Base-by-base conservation (phyloP, 2,797 vertebrate genomes). In the Furcifer pardalis region DNA sequence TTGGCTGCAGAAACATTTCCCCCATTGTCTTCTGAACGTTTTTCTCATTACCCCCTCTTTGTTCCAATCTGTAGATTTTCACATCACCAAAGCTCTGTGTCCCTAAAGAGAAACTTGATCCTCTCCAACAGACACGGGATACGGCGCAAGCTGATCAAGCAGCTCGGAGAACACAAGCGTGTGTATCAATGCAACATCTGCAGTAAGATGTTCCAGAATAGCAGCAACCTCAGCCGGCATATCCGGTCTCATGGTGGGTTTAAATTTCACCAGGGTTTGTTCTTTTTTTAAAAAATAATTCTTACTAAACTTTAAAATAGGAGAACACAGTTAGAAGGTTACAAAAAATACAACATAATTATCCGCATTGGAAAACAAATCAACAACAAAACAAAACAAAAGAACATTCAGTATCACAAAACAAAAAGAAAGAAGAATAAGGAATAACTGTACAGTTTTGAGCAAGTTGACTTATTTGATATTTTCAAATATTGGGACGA, bases 151-250 rank as follows among this genome's bases (percentile, higher is more conserved):
- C 94, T 97, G 59, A 94, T 95, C 71, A 95, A 96, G 35, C 97
- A 97, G 92, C 93, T 96, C 35, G 96, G 97, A 76, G 98, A 99
- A 93, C 98, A 98, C 95, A 98, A 98, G 92, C 95, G 97, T 37
- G 96, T 98, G 8, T 98, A 99, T 94, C 97, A 98, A 92, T 99
- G 99, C 93, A 95, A 96, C 79, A 96, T 98, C 91, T 99, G 98
- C 95, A 98, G 94, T 92, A 99, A 99, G 95, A 94, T 98, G 94
- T 99, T 99, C 96, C 98, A 99, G 95, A 99, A 99, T 97, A 99
- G 98, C 97, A 99, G 98, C 96, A 99, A 99, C 95, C 97, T 99
- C 88, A 99, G 99, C 96, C 94, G 99, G 79, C 99, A 99, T 92
- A 95, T 99, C 94, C 97, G 99, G 46, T 99, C 99, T 2, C 98